phyloP scores from a whole-genome alignment of 2,113 vertebrate genomes.

The Bubo bubo region DNA sequence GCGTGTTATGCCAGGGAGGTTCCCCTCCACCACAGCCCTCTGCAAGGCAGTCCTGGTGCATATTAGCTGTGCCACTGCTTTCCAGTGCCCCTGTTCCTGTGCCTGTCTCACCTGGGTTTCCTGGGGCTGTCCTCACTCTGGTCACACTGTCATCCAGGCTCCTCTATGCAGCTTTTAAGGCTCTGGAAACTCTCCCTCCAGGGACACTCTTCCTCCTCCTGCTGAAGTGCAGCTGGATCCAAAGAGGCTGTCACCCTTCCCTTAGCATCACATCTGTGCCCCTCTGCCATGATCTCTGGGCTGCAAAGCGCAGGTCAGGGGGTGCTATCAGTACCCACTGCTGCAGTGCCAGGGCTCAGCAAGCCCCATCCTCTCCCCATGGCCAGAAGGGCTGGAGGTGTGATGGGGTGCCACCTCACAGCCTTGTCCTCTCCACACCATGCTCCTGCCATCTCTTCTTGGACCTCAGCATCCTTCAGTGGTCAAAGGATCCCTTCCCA shows the following conservation, averaged over 20 bases:
- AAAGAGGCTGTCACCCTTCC: neutral
- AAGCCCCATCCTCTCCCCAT: neutral
- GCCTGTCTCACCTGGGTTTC: neutral
- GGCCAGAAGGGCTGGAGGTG: too few relatives aligned
- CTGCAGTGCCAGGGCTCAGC: neutral
- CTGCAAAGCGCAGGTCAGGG: neutral
- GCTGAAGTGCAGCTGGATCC: neutral
- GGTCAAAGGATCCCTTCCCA: neutral
- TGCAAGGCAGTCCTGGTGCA: neutral
- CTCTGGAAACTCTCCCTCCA: neutral
- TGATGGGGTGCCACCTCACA: neutral
- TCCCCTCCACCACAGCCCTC: neutral
- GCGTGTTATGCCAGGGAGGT: neutral
- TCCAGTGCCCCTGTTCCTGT: neutral
- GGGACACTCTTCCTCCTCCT: neutral
- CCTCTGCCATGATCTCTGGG: neutral
- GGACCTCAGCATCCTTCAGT: neutral
- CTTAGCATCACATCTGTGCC: neutral
- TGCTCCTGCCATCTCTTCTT: neutral
- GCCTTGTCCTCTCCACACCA: neutral
- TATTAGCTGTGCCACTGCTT: neutral
- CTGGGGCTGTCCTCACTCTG: neutral
- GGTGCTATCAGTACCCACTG: neutral
- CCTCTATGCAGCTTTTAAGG: neutral
- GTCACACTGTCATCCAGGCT: neutral